Evolutionary conservation across 23 tunicate species (phyloP).

Genomic region (Phallusia fumigata): DNA sequence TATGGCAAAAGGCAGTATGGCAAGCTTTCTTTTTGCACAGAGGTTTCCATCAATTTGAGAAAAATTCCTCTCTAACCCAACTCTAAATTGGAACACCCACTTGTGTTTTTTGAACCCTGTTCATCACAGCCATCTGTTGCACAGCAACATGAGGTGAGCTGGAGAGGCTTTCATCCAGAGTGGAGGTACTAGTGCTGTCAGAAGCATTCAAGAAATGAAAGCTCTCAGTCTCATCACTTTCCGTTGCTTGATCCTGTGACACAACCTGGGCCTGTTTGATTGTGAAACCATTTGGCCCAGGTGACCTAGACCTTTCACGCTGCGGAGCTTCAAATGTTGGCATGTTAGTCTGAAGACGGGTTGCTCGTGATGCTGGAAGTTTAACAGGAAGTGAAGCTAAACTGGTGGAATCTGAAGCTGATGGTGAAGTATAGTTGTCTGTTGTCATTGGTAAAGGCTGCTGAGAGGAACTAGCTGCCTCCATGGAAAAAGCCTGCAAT

Average conservation of each 20-base stretch:
- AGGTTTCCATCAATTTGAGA: too few species aligned
- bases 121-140: conserved; percentile 45
- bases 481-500: not conserved
- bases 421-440: not conserved
- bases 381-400: conserved; percentile 4
- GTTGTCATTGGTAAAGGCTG: not conserved
- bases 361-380: not conserved
- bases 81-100: too few species aligned
- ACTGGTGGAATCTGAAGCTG: not conserved
- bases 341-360: not conserved
- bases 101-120: conserved; percentile 53
- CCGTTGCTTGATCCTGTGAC: not conserved
- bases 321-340: not conserved
- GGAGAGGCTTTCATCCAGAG: conserved; percentile 21
- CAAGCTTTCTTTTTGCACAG: too few species aligned
- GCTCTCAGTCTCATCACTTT: conserved; percentile 28
- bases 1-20: too few species aligned
- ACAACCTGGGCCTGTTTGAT: not conserved
- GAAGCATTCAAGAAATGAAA: conserved; percentile 29
- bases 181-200: not conserved
- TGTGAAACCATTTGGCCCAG: not conserved
- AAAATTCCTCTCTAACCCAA: too few species aligned
- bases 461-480: not conserved
- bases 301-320: not conserved
- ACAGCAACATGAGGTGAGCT: conserved; percentile 40